Evolutionary conservation across 2,888 invertebrate species (phyloP).

Genomic region (Chelonus formosanus): DNA sequence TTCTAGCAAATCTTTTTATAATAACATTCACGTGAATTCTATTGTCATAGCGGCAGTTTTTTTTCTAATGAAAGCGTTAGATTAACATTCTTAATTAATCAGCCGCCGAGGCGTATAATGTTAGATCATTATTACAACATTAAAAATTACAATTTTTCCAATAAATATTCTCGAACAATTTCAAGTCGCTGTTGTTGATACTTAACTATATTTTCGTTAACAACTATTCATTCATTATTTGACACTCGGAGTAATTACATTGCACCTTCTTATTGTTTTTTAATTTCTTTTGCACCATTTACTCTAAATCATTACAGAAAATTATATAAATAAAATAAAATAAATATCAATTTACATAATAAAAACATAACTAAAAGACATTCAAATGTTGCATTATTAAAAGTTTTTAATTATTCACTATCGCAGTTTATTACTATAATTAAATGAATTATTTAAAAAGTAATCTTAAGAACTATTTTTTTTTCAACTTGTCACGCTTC

Average conservation of each 20-base stretch:
- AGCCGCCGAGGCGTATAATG: slow-evolving; percentile 44
- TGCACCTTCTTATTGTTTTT: slow-evolving; percentile 16
- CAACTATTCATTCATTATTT: slow-evolving; percentile 1
- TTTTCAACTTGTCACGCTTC: slow-evolving; percentile 43
- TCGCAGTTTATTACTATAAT: neutral
- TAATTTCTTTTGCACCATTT: slow-evolving; percentile 13
- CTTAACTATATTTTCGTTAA: slow-evolving; percentile 35
- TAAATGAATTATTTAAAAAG: neutral
- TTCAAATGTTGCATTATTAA: too few relatives aligned
- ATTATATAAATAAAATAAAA: neutral
- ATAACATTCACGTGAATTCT: slow-evolving; percentile 39
- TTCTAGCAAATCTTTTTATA: neutral
- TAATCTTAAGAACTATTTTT: slow-evolving; percentile 15
- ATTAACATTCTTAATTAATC: slow-evolving; percentile 39
- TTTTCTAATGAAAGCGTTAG: slow-evolving; percentile 47
- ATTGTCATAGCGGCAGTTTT: slow-evolving; percentile 55
- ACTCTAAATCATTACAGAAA: neutral
- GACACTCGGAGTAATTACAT: neutral
- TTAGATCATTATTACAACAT: slow-evolving; percentile 57
- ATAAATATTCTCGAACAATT: slow-evolving; percentile 60
- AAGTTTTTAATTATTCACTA: too few relatives aligned
- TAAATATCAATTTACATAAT: neutral
- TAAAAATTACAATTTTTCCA: slow-evolving; percentile 55
- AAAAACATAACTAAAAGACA: slow-evolving; percentile 1
- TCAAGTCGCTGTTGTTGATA: slow-evolving; percentile 56